Evolutionary conservation across 1,140 invertebrate species (phyloP), one percentile per base, ranked within the genome.

Genomic region (Papilio aristodemus): DNA sequence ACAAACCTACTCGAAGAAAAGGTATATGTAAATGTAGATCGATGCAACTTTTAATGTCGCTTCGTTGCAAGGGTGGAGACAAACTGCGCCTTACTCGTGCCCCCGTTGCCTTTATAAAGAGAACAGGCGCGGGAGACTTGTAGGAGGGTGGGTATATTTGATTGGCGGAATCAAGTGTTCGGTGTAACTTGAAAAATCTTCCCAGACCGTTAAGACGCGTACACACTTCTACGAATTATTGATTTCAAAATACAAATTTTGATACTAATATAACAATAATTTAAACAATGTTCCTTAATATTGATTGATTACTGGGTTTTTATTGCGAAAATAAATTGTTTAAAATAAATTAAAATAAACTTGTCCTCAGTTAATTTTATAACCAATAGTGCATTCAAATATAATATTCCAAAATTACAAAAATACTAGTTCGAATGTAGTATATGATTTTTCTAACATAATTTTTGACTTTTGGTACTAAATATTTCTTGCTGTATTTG

Each of bases 91-190:
- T 54, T 19, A 72, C 67, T 70, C 67, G 74, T 71, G 59, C 46
- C 68, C 74, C 76, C 66, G 46, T 63, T 74, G 70, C 79, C 74
- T 76, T 82, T 91, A 87, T 91, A 91, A 91, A 89, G 89, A 84
- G 82, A 79, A 84, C 85, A 89, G 89, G 87, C 75, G 88, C 80
- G 87, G 89, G 87, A 84, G 89, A 81, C 66, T 67, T 68, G 60
- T 58, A 69, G 83, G 86, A 88, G 89, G 89, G 85, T 91, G 89
- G 84, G 89, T 89, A 80, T 91, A 91, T 91, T 90, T 91, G 87
- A 91, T 91, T 91, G 87, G 85, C 86, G 87, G 87, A 90, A 91
- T 91, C 87, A 91, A 91, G 84, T 88, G 85, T 91, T 91, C 89
- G 81, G 80, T 78, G 89, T 85, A 84, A 88, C 89, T 91, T 90